Conservation (phyloP, 2,113 vertebrate genomes). For the Ia io region DNA sequence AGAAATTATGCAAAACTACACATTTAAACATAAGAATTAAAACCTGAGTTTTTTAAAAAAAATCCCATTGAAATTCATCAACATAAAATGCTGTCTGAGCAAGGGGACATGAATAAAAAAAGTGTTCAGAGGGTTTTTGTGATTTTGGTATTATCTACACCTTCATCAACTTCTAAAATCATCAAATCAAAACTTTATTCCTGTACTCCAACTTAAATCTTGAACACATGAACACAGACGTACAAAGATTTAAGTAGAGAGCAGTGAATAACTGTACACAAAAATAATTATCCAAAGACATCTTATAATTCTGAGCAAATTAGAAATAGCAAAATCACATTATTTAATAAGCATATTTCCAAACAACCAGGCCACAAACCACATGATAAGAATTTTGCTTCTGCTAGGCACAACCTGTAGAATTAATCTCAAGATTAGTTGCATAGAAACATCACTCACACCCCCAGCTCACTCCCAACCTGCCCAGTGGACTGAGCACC, state of each 20-base stretch:
- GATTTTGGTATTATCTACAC: not conserved
- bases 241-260: not conserved
- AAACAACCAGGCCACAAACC: conserved; percentile 48
- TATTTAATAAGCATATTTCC: conserved; percentile 54
- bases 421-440: conserved; percentile 61
- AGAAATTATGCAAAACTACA: conserved; percentile 58
- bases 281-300: not conserved
- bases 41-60: not conserved
- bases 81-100: not conserved
- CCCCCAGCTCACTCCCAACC: conserved; percentile 44
- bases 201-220: not conserved
- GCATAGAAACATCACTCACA: conserved; percentile 45
- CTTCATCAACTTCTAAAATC: not conserved
- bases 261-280: not conserved
- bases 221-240: not conserved
- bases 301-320: conserved; percentile 14
- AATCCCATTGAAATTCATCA: not conserved
- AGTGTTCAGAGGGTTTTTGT: not conserved
- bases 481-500: conserved; percentile 51
- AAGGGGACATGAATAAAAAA: not conserved
- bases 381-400: conserved; percentile 25
- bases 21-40: conserved; percentile 30
- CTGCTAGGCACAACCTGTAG: conserved; percentile 71
- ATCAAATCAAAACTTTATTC: conserved; percentile 43
- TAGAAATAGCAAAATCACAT: conserved; percentile 45